These are phyloP conservation scores for Ophion ellenae DNA, from an alignment of 2,888 invertebrate species.

Conservation along the genomic window DNA sequence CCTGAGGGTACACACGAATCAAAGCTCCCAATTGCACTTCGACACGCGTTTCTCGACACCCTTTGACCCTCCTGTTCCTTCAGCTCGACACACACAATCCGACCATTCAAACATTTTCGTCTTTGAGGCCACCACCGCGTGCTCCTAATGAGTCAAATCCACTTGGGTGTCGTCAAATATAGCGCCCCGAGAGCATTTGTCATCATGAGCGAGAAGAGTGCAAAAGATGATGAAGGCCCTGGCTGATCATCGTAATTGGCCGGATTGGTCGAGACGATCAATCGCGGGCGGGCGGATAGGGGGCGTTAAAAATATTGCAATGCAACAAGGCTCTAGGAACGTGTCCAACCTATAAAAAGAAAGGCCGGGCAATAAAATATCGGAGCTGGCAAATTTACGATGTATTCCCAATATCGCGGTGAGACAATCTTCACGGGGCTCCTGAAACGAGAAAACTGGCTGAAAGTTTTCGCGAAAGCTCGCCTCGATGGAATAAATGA, in stretches of 20 bases:
- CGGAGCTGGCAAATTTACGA: conserved; percentile 59
- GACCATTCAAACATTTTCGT: conserved; percentile 18
- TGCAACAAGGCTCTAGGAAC: conserved; percentile 1
- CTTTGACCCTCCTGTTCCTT: conserved; percentile 10
- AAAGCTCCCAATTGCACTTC: conserved; percentile 54
- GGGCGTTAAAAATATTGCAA: conserved; percentile 21
- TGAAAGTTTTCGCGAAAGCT: conserved; percentile 60
- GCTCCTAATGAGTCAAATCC: conserved; percentile 22
- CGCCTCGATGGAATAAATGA: conserved; percentile 36
- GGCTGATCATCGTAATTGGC: conserved; percentile 38
- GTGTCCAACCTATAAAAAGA: not conserved
- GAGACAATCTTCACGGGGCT: conserved; percentile 46
- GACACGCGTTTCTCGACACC: conserved; percentile 43
- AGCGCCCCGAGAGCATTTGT: too few relatives aligned
- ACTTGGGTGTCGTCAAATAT: not conserved
- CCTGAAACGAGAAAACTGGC: conserved; percentile 41
- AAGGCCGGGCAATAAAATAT: conserved; percentile 54
- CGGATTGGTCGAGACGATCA: not conserved
- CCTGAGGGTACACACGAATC: conserved; percentile 40
- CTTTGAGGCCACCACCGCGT: conserved; percentile 28
- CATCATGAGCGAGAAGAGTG: not conserved
- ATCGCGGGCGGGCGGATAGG: not conserved
- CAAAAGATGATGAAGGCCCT: conserved; percentile 10
- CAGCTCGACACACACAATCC: not conserved
- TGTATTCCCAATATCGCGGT: conserved; percentile 59